phyloP scores from a whole-genome alignment of 2,797 vertebrate species.

The Poeciliopsis turneri region DNA sequence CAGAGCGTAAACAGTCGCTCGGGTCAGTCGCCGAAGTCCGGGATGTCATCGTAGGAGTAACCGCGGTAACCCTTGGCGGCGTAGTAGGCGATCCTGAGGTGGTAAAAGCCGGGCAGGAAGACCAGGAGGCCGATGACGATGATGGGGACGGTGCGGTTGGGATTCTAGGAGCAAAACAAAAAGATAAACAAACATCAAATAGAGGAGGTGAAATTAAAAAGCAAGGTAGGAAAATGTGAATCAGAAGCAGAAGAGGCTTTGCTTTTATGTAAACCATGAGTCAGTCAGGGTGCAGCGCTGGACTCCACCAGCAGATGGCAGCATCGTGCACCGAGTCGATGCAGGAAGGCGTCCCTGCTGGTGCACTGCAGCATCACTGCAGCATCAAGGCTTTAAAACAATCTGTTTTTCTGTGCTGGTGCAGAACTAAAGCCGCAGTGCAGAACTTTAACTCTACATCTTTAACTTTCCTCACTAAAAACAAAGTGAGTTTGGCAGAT shows the following conservation, averaged over 20 bases:
- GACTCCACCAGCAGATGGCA: conserved; percentile 64
- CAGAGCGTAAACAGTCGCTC: conserved; percentile 40
- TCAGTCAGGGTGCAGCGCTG: not conserved
- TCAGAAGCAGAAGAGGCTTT: not conserved
- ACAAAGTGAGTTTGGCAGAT: not conserved
- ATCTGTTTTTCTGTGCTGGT: not conserved
- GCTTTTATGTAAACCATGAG: too few species aligned
- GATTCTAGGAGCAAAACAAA: conserved; percentile 78
- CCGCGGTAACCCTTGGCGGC: conserved; percentile 94
- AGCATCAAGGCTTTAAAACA: not conserved
- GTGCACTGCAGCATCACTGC: not conserved
- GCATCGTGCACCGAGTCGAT: conserved; percentile 39
- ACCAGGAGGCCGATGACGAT: conserved; percentile 93
- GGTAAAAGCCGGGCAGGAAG: conserved; percentile 96
- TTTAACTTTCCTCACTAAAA: not conserved
- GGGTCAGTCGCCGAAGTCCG: conserved; percentile 93
- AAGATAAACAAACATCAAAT: not conserved
- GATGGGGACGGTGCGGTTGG: conserved; percentile 90
- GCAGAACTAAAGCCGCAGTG: not conserved
- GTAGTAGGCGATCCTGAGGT: conserved; percentile 94
- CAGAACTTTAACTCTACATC: not conserved
- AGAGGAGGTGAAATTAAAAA: conserved; percentile 11
- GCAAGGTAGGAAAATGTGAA: conserved; percentile 9
- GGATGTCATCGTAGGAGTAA: conserved; percentile 96
- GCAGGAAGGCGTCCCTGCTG: not conserved